Conservation (phyloP, 2,113 vertebrate genomes). For the Antigone vipio region DNA sequence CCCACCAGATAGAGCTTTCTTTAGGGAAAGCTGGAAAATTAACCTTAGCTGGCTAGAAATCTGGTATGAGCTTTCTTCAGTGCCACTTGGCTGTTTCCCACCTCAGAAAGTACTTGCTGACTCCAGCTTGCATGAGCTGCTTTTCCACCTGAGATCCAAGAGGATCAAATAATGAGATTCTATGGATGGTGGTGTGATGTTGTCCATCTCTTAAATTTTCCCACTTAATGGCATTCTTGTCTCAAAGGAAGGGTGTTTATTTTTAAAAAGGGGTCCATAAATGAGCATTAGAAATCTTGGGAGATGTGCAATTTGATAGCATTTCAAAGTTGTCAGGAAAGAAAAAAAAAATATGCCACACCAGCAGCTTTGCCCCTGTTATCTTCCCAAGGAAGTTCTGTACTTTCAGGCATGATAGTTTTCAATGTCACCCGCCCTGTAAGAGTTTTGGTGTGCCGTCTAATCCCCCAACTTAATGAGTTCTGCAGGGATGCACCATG, state of each 20-base stretch:
- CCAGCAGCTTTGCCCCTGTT: background rate
- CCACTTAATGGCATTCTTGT: background rate
- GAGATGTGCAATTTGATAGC: background rate
- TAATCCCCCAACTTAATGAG: conserved; percentile 72
- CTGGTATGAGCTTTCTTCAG: background rate
- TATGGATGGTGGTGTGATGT: background rate
- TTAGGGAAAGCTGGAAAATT: background rate
- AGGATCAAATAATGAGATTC: background rate
- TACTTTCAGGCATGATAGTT: background rate
- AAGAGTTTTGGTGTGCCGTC: conserved; percentile 55
- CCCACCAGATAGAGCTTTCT: background rate
- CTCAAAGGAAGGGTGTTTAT: background rate
- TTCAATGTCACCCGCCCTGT: conserved; percentile 21
- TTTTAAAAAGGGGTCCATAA: background rate
- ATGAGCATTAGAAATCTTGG: background rate
- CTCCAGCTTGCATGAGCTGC: background rate
- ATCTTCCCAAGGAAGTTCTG: background rate
- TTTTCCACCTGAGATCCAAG: background rate
- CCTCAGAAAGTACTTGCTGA: background rate
- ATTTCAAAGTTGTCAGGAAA: background rate
- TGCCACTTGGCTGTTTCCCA: background rate
- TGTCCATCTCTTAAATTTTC: background rate
- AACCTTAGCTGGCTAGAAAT: background rate
- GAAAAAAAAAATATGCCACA: background rate
- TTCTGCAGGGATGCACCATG: conserved; percentile 70